These are phyloP conservation scores for Elmis aenea DNA, from an alignment of 2,888 invertebrate species.

Conservation along the genomic window DNA sequence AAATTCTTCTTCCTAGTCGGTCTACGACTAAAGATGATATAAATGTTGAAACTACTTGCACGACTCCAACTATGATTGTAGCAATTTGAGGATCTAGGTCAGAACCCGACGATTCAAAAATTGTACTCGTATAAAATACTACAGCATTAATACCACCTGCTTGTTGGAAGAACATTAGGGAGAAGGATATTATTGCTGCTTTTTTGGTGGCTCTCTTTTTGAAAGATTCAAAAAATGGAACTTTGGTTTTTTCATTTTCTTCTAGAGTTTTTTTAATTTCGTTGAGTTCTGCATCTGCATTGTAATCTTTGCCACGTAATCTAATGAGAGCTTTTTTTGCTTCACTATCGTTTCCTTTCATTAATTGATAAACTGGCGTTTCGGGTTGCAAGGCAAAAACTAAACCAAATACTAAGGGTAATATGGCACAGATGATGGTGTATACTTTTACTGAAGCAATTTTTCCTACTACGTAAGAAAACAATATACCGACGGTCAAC, in stretches of 20 bases:
- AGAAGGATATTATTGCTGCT: conserved; percentile 66
- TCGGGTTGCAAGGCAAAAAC: conserved; percentile 84
- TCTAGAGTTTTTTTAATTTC: conserved; percentile 55
- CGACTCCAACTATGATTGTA: conserved; percentile 76
- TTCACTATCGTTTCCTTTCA: conserved; percentile 57
- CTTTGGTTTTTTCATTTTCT: conserved; percentile 50
- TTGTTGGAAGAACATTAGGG: conserved; percentile 88
- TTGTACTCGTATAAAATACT: conserved; percentile 71
- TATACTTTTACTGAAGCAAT: conserved; percentile 51
- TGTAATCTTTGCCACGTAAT: conserved; percentile 69
- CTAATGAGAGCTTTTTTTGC: conserved; percentile 65
- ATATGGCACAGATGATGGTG: conserved; percentile 60
- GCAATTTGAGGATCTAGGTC: conserved; percentile 55
- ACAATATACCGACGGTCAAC: conserved; percentile 77
- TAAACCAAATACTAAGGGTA: conserved; percentile 65
- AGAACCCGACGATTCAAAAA: conserved; percentile 65
- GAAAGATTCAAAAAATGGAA: conserved; percentile 51
- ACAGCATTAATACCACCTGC: conserved; percentile 79
- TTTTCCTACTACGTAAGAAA: conserved; percentile 56
- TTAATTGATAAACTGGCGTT: conserved; percentile 68
- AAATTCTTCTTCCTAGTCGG: conserved; percentile 68
- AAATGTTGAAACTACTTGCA: conserved; percentile 75
- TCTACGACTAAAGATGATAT: conserved; percentile 75
- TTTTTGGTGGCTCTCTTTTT: conserved; percentile 56
- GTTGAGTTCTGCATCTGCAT: conserved; percentile 65